A percentile compares a stretch with the other conserved stretches of the same genome.
These are phyloP conservation scores for Diachasmimorpha longicaudata DNA, from an alignment of 1,140 invertebrate genomes.

Conservation along the genomic window DNA sequence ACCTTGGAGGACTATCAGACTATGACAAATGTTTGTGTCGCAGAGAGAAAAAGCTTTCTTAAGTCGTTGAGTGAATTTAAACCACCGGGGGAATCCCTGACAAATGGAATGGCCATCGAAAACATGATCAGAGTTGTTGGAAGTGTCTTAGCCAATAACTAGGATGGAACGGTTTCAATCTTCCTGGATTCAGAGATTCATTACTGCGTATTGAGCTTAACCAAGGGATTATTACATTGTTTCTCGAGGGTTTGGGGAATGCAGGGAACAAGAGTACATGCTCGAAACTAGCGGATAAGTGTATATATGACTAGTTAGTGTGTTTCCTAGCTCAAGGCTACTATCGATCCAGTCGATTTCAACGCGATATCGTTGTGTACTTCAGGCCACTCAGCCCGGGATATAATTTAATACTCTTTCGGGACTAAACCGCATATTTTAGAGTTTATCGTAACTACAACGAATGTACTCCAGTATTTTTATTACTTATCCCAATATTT, in stretches of 20 bases:
- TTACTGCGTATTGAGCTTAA: background rate
- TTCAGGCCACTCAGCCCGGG: background rate
- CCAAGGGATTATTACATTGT: background rate
- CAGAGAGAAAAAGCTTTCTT: conserved; percentile 30
- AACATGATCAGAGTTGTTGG: background rate
- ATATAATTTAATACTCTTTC: conserved; percentile 20
- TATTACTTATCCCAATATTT: background rate
- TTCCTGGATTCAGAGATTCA: too few relatives aligned
- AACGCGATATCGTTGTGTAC: conserved; percentile 17
- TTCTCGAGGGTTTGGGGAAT: background rate
- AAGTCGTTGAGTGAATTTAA: background rate
- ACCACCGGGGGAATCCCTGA: background rate
- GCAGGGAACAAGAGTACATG: background rate
- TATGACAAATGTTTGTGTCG: conserved; percentile 27
- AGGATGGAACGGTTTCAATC: background rate
- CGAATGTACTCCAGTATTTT: background rate
- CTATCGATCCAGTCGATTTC: conserved; percentile 22
- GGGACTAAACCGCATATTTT: background rate
- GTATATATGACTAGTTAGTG: conserved; percentile 9
- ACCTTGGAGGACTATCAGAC: conserved; percentile 40
- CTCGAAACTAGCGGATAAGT: background rate
- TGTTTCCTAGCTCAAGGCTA: conserved; percentile 17
- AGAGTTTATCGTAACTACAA: background rate
- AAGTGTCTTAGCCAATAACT: background rate
- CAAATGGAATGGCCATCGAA: background rate